These are phyloP conservation scores for Caenorhabditis uteleia DNA, from an alignment of 2,888 invertebrate species.

Conservation along the genomic window DNA sequence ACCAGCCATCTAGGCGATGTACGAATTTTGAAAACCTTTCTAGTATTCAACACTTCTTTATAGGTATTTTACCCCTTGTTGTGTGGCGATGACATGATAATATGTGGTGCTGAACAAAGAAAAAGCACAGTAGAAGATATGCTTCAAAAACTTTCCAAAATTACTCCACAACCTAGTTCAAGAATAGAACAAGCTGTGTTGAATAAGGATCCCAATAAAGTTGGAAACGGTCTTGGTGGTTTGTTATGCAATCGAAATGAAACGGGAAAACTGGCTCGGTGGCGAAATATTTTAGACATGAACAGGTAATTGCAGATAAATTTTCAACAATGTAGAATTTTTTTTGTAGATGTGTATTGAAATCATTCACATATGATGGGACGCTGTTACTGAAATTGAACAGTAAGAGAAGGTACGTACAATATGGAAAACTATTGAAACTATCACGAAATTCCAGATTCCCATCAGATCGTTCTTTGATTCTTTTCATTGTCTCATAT, in stretches of 20 bases:
- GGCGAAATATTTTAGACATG: constrained; percentile 35
- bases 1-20: constrained; percentile 45
- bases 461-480: constrained; percentile 29
- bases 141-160: constrained; percentile 36
- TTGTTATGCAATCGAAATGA: constrained; percentile 23
- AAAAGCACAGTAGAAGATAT: constrained; percentile 56
- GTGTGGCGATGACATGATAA: constrained; percentile 54
- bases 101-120: constrained; percentile 57
- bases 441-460: no score
- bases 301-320: no score
- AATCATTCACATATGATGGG: constrained; percentile 33
- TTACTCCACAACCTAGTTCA: constrained; percentile 18
- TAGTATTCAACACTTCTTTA: constrained; percentile 7
- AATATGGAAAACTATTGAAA: no score
- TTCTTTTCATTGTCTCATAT: constrained; percentile 28
- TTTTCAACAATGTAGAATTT: no score
- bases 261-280: constrained; percentile 35
- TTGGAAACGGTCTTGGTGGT: constrained; percentile 22
- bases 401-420: constrained; percentile 26
- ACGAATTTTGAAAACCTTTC: neutral
- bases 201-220: constrained; percentile 24
- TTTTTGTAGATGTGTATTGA: constrained; percentile 32
- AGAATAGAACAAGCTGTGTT: constrained; percentile 4
- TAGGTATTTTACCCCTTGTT: constrained; percentile 57
- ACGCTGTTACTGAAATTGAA: constrained; percentile 18